Evolutionary conservation across 2,888 invertebrate genomes (phyloP), one percentile per base, ranked within the genome.

Genomic region (Acanthosepion esculentum): DNA sequence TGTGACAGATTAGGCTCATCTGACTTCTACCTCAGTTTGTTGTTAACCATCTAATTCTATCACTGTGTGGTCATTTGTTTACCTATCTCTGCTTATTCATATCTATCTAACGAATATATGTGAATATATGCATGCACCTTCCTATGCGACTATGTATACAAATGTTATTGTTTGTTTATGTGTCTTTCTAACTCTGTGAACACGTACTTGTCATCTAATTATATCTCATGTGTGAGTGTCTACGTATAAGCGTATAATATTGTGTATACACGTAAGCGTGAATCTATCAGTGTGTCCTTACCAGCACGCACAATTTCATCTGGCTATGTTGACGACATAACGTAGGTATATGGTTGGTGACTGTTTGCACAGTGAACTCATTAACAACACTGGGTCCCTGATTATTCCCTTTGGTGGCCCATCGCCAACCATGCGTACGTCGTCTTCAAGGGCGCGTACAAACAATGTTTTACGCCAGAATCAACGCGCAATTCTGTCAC

Each of bases 331-430:
- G 78, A n/a, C 78, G 78, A 78, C 78, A 33, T n/a, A 78, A 78
- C 33, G 78, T 78, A 78, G n/a, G 78, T 78, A 78, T 78, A 78
- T 78, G 78, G 78, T 78, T 33, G 78, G 78, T 78, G 78, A n/a
- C 78, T 78, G n/a, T 78, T 78, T 78, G n/a, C 78, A 78, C 78
- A 78, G n/a, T 78, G 78, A 78, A 78, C 78, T 78, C 78, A 78
- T 78, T 78, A 78, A 78, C 78, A 78, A n/a, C 78, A 78, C 78
- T 78, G 78, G 78, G 78, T 78, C n/a, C n/a, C 78, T 78, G 78
- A 78, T 78, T 78, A 78, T 78, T 78, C 78, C 78, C 78, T n/a
- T 78, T 78, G 78, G 78, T 78, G 78, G 78, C 78, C 78, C 78
- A 78, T 78, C 78, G 78, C 78, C 78, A 78, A 78, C 78, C 78